A percentile compares a stretch with the other conserved stretches of the same genome.
These are phyloP conservation scores for Helostoma temminkii DNA, from an alignment of 2,797 vertebrate species.

Conservation along the genomic window DNA sequence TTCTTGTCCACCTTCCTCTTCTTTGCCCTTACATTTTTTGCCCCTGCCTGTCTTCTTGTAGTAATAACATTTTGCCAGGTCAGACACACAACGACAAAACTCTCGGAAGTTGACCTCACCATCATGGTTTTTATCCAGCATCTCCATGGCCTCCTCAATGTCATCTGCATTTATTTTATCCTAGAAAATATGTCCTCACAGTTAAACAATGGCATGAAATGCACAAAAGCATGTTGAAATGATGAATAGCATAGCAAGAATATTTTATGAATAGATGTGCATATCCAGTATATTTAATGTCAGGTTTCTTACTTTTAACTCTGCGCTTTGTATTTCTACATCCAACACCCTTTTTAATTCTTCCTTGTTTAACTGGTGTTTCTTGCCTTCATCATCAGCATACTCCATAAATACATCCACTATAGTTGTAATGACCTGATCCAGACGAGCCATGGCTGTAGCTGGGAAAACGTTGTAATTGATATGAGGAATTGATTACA, in stretches of 20 bases:
- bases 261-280: neutral
- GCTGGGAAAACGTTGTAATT: slow-evolving; percentile 1
- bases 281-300: neutral
- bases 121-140: slow-evolving; percentile 81
- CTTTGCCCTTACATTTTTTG: slow-evolving; percentile 56
- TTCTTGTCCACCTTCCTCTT: slow-evolving; percentile 19
- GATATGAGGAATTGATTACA: neutral
- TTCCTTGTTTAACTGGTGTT: slow-evolving; percentile 60
- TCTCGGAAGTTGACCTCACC: slow-evolving; percentile 81
- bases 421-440: slow-evolving; percentile 70
- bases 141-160: slow-evolving; percentile 67
- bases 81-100: slow-evolving; percentile 73
- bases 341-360: slow-evolving; percentile 73
- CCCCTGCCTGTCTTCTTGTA: slow-evolving; percentile 63
- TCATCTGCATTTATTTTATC: slow-evolving; percentile 65
- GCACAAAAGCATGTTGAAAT: neutral
- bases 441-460: slow-evolving; percentile 77
- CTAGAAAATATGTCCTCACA: slow-evolving; percentile 48
- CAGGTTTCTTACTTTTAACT: slow-evolving; percentile 71
- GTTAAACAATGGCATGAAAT: slow-evolving; percentile 8
- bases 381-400: slow-evolving; percentile 63
- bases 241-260: neutral
- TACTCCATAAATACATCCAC: slow-evolving; percentile 81
- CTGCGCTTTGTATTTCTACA: slow-evolving; percentile 63
- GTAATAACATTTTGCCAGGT: slow-evolving; percentile 71